Base-by-base conservation (phyloP, 2,113 vertebrate species). In the Burhinus oedicnemus region DNA sequence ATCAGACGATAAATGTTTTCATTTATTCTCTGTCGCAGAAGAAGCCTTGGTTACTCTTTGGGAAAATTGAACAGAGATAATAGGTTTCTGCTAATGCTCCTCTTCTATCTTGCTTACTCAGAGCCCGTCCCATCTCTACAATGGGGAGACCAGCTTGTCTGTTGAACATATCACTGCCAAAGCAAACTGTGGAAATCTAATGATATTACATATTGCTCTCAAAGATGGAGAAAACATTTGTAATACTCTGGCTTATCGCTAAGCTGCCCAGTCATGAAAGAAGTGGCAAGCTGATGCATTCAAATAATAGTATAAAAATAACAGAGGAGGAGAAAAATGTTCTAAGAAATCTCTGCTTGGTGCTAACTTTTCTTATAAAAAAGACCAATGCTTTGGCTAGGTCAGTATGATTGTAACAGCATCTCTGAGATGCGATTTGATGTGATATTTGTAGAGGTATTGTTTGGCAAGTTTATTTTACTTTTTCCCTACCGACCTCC, bases 91-190 rank as follows among this genome's bases (percentile, higher is more conserved):
- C 87, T 96, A 95, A 96, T 89, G 84, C 23, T 84, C 18, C 84
- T 95, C 81, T 91, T 97, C 93, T 94, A 60, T 95, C 92, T 94
- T 94, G 92, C 93, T 96, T 97, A 80, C 75, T 87, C 82, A 45
- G 87, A 88, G 83, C 71, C 2, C 2, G 70, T 65, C 82, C 82
- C 12, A 8, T 69, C 79, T 77, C 87, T 74, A 47, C 61, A 58
- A 83, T 2, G 6, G 55, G 55, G 64, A 91, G 54, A 74, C 75
- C 66, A 66, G 71, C 68, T 84, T 89, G 88, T 89, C 88, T 3
- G 4, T 60, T 54, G 75, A 83, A 52, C 64, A 3, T 51, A 80
- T 90, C 79, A 8, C 76, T 92, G 92, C 92, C 95, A 96, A 93
- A 89, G 79, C 93, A 94, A 96, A 92, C 85, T 38, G 4, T 81